A percentile compares a stretch with the other conserved stretches of the same genome.
Evolutionary conservation across 2,888 invertebrate genomes (phyloP).

Genomic region (Pristionchus maxplancki): DNA sequence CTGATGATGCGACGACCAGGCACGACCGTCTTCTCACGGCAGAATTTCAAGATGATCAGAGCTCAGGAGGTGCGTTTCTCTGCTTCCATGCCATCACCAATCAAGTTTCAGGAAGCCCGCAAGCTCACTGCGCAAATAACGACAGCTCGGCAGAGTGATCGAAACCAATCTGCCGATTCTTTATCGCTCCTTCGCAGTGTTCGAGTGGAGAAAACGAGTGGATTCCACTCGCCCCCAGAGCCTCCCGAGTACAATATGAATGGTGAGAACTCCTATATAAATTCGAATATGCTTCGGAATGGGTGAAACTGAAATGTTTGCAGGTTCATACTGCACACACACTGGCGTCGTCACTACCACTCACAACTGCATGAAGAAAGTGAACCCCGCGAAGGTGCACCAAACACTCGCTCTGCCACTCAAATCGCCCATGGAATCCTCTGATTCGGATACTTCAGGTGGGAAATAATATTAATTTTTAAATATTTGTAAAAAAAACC

Average conservation of each 20-base stretch:
- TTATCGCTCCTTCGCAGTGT: constrained; percentile 32
- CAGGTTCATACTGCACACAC: not conserved
- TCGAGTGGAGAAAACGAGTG: constrained; percentile 41
- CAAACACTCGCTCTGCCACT: not conserved
- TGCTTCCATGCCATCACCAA: not conserved
- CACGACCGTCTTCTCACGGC: constrained; percentile 58
- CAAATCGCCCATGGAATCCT: constrained; percentile 27
- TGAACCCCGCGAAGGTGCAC: constrained; percentile 20
- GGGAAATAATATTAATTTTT: too few relatives aligned
- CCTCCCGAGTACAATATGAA: constrained; percentile 16
- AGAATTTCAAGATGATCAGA: constrained; percentile 38
- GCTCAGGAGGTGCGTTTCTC: constrained; percentile 32
- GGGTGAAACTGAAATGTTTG: not conserved
- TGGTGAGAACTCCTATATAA: constrained; percentile 36
- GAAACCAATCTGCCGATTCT: constrained; percentile 41
- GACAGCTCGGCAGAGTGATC: constrained; percentile 17
- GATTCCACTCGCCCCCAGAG: not conserved
- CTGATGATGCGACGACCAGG: constrained; percentile 96
- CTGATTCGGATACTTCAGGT: not conserved
- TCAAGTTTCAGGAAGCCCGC: constrained; percentile 13
- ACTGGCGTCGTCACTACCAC: not conserved
- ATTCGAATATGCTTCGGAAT: too few relatives aligned
- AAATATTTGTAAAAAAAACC: too few relatives aligned
- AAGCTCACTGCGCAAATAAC: not conserved
- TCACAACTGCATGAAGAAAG: constrained; percentile 34